These are phyloP conservation scores for Drosophila mojavensis DNA, from an alignment of 1,140 invertebrate genomes.

Conservation along the genomic window DNA sequence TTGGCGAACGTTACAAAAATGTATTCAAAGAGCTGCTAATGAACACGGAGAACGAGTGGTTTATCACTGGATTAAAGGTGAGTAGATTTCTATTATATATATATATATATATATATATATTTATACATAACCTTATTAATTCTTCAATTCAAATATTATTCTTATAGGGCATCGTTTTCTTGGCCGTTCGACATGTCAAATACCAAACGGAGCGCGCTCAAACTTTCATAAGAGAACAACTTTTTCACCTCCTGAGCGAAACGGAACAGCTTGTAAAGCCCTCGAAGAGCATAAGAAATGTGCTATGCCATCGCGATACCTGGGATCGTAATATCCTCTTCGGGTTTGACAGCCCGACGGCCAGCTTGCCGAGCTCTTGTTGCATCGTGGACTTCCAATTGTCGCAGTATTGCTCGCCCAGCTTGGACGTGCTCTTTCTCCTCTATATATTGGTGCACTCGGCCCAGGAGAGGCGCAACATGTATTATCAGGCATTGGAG, in stretches of 20 bases:
- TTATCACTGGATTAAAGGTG: constrained; percentile 62
- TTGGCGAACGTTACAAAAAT: constrained; percentile 77
- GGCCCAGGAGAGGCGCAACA: constrained; percentile 1
- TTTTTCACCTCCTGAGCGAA: constrained; percentile 63
- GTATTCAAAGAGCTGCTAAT: constrained; percentile 51
- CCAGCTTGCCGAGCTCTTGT: constrained; percentile 81
- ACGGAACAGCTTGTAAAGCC: constrained; percentile 57
- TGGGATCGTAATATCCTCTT: constrained; percentile 88
- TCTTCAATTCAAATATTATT: no score
- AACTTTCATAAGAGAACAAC: constrained; percentile 68
- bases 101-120: no score
- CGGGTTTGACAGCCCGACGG: constrained; percentile 80
- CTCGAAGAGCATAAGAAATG: constrained; percentile 82
- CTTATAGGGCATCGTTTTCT: constrained; percentile 55
- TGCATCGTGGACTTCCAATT: constrained; percentile 87
- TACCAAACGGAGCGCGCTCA: constrained; percentile 52
- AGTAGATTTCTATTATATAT: background rate
- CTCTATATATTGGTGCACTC: constrained; percentile 61
- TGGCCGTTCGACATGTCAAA: constrained; percentile 60
- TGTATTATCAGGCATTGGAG: constrained; percentile 45
- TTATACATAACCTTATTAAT: no score
- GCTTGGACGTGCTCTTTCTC: constrained; percentile 85
- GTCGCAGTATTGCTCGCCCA: constrained; percentile 85
- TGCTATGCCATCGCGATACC: constrained; percentile 87
- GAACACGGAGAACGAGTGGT: constrained; percentile 60